Conservation (phyloP, 2,113 vertebrate genomes). For the Leucopsar rothschildi region DNA sequence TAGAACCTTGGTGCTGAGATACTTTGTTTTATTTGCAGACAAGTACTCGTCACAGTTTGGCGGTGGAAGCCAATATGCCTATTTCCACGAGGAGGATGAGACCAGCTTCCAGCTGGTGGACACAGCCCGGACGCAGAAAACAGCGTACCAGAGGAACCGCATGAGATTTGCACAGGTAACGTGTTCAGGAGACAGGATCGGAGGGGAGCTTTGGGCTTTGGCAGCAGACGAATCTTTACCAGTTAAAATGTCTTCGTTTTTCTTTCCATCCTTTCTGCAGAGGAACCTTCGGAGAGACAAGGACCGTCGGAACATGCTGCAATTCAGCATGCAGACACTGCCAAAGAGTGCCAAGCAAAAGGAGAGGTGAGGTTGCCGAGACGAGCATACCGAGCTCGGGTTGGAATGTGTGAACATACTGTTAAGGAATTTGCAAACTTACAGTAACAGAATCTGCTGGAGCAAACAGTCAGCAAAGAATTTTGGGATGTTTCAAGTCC, state of each 20-base stretch:
- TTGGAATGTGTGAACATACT: background rate
- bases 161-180: slow-evolving; percentile 96
- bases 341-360: slow-evolving; percentile 99
- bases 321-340: slow-evolving; percentile 96
- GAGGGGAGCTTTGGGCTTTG: rapidly evolving
- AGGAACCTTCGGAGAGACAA: slow-evolving; percentile 97
- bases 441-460: background rate
- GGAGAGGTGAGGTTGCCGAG: slow-evolving; percentile 81
- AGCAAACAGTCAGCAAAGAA: background rate
- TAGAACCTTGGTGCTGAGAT: background rate
- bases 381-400: rapidly evolving
- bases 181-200: rapidly evolving
- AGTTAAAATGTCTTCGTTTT: background rate
- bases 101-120: slow-evolving; percentile 98
- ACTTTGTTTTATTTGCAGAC: slow-evolving; percentile 68
- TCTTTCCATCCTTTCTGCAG: slow-evolving; percentile 36
- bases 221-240: background rate
- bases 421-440: background rate
- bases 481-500: background rate
- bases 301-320: slow-evolving; percentile 92
- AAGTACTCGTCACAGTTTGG: slow-evolving; percentile 98
- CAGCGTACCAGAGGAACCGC: slow-evolving; percentile 96
- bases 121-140: slow-evolving; percentile 94
- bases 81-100: slow-evolving; percentile 98
- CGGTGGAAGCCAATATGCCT: slow-evolving; percentile 94